Percentiles rank a stretch among this genome's conserved stretches.
Evolutionary conservation across 2,888 invertebrate genomes (phyloP).

Genomic region (Mythimna loreyi): DNA sequence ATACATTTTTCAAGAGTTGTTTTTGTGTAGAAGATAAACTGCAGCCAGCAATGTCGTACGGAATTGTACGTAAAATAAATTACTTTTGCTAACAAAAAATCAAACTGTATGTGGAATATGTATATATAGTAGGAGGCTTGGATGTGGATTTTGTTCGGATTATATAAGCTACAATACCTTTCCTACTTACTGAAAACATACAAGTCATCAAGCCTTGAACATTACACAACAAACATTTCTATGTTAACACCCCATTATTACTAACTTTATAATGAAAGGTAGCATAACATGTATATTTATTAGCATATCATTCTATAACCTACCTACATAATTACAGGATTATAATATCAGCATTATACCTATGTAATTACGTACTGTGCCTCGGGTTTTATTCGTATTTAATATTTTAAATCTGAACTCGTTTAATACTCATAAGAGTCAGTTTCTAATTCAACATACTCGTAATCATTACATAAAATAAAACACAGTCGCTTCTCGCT

Average conservation of each 20-base stretch:
- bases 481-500: no score
- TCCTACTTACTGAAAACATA: neutral
- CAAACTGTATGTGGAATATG: conserved; percentile 29
- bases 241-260: conserved; percentile 18
- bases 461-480: no score
- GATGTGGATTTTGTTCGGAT: conserved; percentile 17
- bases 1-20: conserved; percentile 63
- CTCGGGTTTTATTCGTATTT: neutral
- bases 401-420: neutral
- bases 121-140: conserved; percentile 25
- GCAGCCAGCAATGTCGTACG: conserved; percentile 57
- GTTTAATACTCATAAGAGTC: no score
- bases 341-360: conserved; percentile 2
- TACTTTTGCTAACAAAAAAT: conserved; percentile 51
- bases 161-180: neutral
- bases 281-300: conserved; percentile 5
- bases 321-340: neutral
- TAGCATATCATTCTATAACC: neutral
- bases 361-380: neutral
- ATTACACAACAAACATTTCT: conserved; percentile 19
- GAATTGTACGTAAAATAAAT: conserved; percentile 60
- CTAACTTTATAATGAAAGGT: conserved; percentile 16
- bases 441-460: neutral
- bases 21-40: conserved; percentile 65
- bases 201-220: conserved; percentile 27